Evolutionary conservation across 2,888 invertebrate species (phyloP).

Genomic region (Minunthozetes semirufus): DNA sequence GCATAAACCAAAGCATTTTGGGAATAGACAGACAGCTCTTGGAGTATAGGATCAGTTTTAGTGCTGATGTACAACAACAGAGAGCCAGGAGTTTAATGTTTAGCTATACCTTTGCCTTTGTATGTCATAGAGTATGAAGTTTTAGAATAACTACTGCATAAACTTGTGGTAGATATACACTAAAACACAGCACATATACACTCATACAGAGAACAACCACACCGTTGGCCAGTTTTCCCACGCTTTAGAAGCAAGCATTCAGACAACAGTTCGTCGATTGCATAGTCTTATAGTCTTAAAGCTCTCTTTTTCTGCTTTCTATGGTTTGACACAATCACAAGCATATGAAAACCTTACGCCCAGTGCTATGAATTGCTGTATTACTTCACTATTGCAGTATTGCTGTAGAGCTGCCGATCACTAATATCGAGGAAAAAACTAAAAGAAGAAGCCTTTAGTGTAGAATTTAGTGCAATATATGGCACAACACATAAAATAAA

Average conservation of each 20-base stretch:
- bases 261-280: background rate
- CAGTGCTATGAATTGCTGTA: slow-evolving; percentile 6
- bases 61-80: background rate
- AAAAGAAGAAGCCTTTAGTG: slow-evolving; percentile 3
- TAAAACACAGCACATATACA: slow-evolving; percentile 5
- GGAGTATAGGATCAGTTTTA: slow-evolving; percentile 20
- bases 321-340: slow-evolving; percentile 15
- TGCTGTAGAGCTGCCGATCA: too few species aligned
- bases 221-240: slow-evolving; percentile 21
- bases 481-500: slow-evolving; percentile 18
- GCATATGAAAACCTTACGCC: slow-evolving; percentile 17
- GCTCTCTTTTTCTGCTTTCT: slow-evolving; percentile 16
- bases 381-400: too few species aligned
- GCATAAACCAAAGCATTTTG: background rate
- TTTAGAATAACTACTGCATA: slow-evolving; percentile 18
- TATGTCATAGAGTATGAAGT: slow-evolving; percentile 2
- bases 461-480: slow-evolving; percentile 7
- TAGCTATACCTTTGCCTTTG: slow-evolving; percentile 12
- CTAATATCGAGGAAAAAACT: background rate
- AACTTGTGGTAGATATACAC: background rate
- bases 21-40: background rate
- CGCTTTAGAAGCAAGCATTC: slow-evolving; percentile 22
- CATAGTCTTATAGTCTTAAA: slow-evolving; percentile 21
- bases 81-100: background rate
- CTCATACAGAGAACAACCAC: background rate